A percentile compares a stretch with the other conserved stretches of the same genome.
These are phyloP conservation scores for Tetragonisca angustula DNA, from an alignment of 2,888 invertebrate species.

Conservation along the genomic window DNA sequence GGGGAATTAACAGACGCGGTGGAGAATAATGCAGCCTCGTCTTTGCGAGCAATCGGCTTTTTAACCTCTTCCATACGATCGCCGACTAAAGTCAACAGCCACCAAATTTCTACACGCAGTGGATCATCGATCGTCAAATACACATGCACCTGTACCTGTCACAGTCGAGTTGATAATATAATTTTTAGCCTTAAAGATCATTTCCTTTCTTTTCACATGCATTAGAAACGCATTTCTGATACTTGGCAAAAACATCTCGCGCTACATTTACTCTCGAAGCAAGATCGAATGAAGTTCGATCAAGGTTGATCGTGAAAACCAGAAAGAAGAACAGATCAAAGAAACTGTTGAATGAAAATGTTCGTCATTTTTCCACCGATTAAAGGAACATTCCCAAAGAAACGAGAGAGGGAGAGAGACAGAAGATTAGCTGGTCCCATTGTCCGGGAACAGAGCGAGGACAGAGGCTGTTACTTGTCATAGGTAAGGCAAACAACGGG, in stretches of 20 bases:
- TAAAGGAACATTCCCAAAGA: neutral
- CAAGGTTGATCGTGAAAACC: too few relatives aligned
- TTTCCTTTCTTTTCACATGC: too few relatives aligned
- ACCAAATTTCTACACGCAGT: too few relatives aligned
- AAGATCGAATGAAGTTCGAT: too few relatives aligned
- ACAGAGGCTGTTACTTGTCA: slow-evolving; percentile 22
- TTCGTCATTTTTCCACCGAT: neutral
- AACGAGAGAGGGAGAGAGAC: neutral
- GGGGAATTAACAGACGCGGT: neutral
- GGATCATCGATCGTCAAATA: too few relatives aligned
- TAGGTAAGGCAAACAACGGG: slow-evolving; percentile 51
- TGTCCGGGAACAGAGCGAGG: slow-evolving; percentile 6
- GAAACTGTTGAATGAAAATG: neutral
- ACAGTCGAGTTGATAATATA: too few relatives aligned
- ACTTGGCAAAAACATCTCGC: too few relatives aligned
- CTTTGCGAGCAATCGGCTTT: neutral
- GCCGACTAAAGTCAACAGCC: too few relatives aligned
- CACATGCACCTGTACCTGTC: too few relatives aligned
- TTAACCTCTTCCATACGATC: neutral
- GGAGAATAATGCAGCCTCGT: neutral
- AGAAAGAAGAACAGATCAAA: neutral
- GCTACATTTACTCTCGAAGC: too few relatives aligned
- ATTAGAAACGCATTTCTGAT: too few relatives aligned
- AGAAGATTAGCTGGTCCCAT: neutral
- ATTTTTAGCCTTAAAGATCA: too few relatives aligned